Base-by-base conservation (phyloP, 2,797 vertebrate genomes). In the Neoniphon sammara region DNA sequence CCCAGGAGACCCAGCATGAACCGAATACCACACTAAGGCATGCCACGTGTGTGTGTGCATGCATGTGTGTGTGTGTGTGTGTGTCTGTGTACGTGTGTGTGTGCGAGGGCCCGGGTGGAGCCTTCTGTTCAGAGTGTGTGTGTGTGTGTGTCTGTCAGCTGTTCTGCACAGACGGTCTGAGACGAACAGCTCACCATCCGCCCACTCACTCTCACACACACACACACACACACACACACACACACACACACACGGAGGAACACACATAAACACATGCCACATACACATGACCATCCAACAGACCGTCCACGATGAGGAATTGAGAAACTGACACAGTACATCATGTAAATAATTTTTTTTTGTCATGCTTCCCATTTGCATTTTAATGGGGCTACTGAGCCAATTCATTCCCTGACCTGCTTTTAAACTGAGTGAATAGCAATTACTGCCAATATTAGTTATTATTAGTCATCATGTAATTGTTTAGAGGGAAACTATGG, bases 111-210 rank as follows among this genome's bases (percentile, higher is more conserved):
- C 80, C 61, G 75, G 83, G 81, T 85, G 85, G 75, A 85, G 89
- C 89, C 90, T 89, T 91, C 90, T 90, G 88, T 83, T 92, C 78
- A 50, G 85, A 79, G 78, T 70, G 59, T 44, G 85, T 82, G 73
- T 82, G 73, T 83, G 87, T 57, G 46, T 80, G 85, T 73, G 85
- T 84, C 74, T 89, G 81, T 92, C 91, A 93, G 91, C 91, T 92
- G 92, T 89, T 90, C 85, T 77, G 88, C 89, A 90, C 91, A 92
- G 89, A 92, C 87, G 91, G 89, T 89, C 89, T 57, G 85, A 84
- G 81, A 82, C 66, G 78, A 83, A 85, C 83, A 86, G 83, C 83
- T 89, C 85, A 77, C 91, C 80, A 85, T 77, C 77, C 84, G 69
- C 84, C 87, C 84, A 80, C 88, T 58, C 66, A 59, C 65, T 23